These are phyloP conservation scores for Cryptoleucopteryx plumbea DNA, from an alignment of 2,113 vertebrate species.

Conservation along the genomic window DNA sequence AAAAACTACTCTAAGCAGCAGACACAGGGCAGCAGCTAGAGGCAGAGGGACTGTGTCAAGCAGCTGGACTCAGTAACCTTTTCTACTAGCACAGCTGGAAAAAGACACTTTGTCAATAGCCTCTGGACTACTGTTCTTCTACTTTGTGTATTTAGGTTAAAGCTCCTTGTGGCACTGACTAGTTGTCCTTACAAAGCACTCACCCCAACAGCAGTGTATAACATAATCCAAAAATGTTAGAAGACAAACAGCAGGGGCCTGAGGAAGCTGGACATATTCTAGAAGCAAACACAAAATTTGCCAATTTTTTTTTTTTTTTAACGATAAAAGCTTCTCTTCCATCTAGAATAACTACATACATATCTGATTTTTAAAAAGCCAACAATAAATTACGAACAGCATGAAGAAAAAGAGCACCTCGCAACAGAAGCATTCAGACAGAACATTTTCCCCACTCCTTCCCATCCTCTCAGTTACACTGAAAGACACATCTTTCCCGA, in stretches of 20 bases:
- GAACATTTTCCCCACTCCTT: background rate
- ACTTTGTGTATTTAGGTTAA: background rate
- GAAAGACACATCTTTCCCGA: background rate
- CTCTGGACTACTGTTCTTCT: background rate
- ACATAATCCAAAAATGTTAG: background rate
- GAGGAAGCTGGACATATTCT: background rate
- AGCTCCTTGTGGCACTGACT: background rate
- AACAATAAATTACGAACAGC: background rate
- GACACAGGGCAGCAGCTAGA: background rate
- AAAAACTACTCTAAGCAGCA: background rate
- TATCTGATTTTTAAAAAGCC: background rate
- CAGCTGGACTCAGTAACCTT: background rate
- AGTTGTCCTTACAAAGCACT: background rate
- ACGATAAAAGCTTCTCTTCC: background rate
- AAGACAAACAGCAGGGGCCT: background rate
- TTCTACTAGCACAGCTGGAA: background rate
- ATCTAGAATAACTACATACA: background rate
- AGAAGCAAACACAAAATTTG: background rate
- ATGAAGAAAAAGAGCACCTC: background rate
- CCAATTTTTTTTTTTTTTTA: background rate
- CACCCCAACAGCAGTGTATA: background rate
- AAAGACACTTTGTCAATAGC: background rate
- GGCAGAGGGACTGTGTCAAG: background rate
- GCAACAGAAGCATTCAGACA: background rate
- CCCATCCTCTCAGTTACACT: background rate